Conservation (phyloP, 2,797 vertebrate species). For the Molossus alvarezi region DNA sequence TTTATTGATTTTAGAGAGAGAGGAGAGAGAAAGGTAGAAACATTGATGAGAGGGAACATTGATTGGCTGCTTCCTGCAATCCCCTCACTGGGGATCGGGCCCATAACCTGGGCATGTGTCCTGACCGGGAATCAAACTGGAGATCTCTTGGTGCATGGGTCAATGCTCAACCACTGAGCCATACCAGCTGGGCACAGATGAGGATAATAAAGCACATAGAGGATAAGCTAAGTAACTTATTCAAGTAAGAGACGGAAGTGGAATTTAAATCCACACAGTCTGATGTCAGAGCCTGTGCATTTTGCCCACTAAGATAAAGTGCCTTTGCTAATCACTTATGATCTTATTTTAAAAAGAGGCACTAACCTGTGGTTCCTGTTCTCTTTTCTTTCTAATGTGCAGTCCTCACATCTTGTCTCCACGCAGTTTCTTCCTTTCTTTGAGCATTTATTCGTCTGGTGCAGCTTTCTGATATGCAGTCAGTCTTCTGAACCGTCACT, state of each 20-base stretch:
- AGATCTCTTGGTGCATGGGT: too few relatives aligned
- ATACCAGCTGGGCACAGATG: not conserved
- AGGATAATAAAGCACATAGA: not conserved
- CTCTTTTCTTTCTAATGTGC: not conserved
- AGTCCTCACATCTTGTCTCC: not conserved
- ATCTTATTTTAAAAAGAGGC: slow-evolving; percentile 17
- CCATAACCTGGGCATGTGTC: too few relatives aligned
- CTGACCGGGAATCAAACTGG: too few relatives aligned
- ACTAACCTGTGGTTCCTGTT: not conserved
- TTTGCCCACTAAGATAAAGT: slow-evolving; percentile 2
- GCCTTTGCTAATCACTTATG: not conserved
- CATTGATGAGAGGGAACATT: too few relatives aligned
- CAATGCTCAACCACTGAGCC: too few relatives aligned
- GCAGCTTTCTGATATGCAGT: not conserved
- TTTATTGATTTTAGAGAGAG: too few relatives aligned
- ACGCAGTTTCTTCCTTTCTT: slow-evolving; percentile 22
- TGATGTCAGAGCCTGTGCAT: not conserved
- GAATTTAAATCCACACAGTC: slow-evolving; percentile 33
- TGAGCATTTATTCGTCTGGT: not conserved
- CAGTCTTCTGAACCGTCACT: not conserved
- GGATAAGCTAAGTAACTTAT: slow-evolving; percentile 5
- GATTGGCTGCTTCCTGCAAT: too few relatives aligned
- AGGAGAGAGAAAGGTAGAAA: too few relatives aligned
- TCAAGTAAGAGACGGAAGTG: not conserved
- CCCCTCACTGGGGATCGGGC: too few relatives aligned